phyloP scores from a whole-genome alignment of 1,140 invertebrate genomes.

The Ptiloglossa arizonensis region DNA sequence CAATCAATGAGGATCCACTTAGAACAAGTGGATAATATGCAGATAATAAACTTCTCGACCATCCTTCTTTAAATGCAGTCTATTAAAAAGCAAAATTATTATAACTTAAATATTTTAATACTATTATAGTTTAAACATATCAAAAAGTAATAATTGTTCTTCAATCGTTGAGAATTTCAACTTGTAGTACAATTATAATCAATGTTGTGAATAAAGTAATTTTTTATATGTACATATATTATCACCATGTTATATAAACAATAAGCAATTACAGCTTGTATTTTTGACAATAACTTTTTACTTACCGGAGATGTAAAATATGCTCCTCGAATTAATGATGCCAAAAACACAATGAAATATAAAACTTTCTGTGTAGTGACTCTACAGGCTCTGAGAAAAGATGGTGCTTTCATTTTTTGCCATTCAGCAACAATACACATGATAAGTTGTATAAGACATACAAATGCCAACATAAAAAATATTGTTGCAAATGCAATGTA shows the following conservation, averaged over 20 bases:
- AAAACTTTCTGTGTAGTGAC: slow-evolving; percentile 96
- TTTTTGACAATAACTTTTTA: slow-evolving; percentile 66
- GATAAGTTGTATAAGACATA: slow-evolving; percentile 93
- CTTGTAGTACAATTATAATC: no score
- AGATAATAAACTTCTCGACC: slow-evolving; percentile 92
- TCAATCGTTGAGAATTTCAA: no score
- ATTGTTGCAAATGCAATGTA: slow-evolving; percentile 89
- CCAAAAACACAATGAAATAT: slow-evolving; percentile 94
- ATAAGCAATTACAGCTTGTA: no score
- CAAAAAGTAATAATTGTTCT: no score
- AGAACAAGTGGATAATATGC: slow-evolving; percentile 95
- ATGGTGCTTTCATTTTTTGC: slow-evolving; percentile 90
- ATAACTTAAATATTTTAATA: not conserved
- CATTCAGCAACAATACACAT: slow-evolving; percentile 93
- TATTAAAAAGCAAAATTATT: slow-evolving; percentile 75
- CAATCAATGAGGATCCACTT: slow-evolving; percentile 94
- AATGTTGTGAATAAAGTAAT: no score
- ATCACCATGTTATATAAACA: no score
- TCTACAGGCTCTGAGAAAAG: slow-evolving; percentile 89
- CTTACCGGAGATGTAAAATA: slow-evolving; percentile 95
- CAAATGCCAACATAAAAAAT: slow-evolving; percentile 92
- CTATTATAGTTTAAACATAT: no score
- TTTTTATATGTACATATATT: no score
- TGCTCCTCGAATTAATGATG: slow-evolving; percentile 91
- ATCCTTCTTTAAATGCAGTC: slow-evolving; percentile 90